Percentiles rank a stretch among this genome's conserved stretches.
Evolutionary conservation across 2,113 vertebrate species (phyloP).

Genomic region (Atractosteus spatula): DNA sequence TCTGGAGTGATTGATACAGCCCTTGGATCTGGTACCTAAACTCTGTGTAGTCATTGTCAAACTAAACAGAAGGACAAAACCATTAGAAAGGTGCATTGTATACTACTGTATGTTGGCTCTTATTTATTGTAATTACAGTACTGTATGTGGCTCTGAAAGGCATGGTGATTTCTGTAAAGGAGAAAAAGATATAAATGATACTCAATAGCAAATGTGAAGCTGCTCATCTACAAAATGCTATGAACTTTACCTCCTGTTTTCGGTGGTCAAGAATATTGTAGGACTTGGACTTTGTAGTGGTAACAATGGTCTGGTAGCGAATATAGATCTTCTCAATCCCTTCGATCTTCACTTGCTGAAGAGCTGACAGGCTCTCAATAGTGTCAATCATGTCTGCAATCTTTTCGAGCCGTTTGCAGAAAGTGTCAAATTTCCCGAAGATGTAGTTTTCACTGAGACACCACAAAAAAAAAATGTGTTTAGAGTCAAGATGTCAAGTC

Average conservation of each 20-base stretch:
- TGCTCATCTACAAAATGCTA: not conserved
- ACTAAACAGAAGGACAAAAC: constrained; percentile 50
- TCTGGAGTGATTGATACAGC: constrained; percentile 65
- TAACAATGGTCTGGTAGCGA: constrained; percentile 63
- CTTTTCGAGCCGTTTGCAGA: constrained; percentile 77
- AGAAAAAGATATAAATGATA: not conserved
- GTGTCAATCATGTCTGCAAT: constrained; percentile 65
- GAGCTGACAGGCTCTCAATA: constrained; percentile 65
- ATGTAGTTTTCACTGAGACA: constrained; percentile 75
- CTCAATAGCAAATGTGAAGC: too few relatives aligned
- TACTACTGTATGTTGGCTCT: not conserved
- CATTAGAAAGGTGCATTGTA: not conserved
- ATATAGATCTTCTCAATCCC: constrained; percentile 68
- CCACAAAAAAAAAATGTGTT: too few relatives aligned
- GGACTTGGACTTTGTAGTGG: constrained; percentile 61
- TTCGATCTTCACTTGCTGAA: constrained; percentile 70
- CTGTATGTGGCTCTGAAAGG: not conserved
- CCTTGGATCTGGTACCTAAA: constrained; percentile 69
- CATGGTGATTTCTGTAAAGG: not conserved
- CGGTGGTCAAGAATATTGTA: constrained; percentile 77
- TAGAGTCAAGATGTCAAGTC: not conserved
- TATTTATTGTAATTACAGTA: not conserved
- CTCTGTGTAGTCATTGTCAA: constrained; percentile 76
- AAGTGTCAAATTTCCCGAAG: constrained; percentile 78
- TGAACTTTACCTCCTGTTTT: constrained; percentile 62